phyloP scores from a whole-genome alignment of 1,140 invertebrate genomes.

The Bathynomus jamesi region DNA sequence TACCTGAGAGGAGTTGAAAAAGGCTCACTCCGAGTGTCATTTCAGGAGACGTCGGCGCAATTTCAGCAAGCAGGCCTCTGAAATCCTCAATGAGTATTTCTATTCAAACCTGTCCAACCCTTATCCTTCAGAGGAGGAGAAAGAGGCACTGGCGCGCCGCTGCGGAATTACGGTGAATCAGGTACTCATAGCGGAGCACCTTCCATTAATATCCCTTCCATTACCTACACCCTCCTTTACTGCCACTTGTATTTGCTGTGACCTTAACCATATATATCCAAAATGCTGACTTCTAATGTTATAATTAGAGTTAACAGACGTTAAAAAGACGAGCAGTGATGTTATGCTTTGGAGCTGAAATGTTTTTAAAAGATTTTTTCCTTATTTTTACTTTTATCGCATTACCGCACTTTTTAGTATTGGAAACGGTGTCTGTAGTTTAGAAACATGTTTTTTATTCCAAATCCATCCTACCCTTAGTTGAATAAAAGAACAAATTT shows the following conservation, averaged over 20 bases:
- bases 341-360: background rate
- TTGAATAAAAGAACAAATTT: too few relatives aligned
- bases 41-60: slow-evolving; percentile 92
- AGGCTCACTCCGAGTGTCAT: too few relatives aligned
- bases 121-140: slow-evolving; percentile 98
- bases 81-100: slow-evolving; percentile 99
- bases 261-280: background rate
- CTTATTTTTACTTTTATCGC: background rate
- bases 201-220: background rate
- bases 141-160: slow-evolving; percentile 98
- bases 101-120: slow-evolving; percentile 99
- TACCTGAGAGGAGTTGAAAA: too few relatives aligned
- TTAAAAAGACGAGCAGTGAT: background rate
- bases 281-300: background rate
- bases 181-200: slow-evolving; percentile 46
- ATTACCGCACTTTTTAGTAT: background rate
- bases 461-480: too few relatives aligned
- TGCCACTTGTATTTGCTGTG: slow-evolving; percentile 1
- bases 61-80: slow-evolving; percentile 99
- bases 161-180: slow-evolving; percentile 98
- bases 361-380: too few relatives aligned
- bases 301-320: background rate
- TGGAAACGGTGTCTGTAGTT: background rate
- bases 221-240: background rate
- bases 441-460: too few relatives aligned